Conservation (phyloP, 1,140 invertebrate species). For the Lanistes nyassanus region DNA sequence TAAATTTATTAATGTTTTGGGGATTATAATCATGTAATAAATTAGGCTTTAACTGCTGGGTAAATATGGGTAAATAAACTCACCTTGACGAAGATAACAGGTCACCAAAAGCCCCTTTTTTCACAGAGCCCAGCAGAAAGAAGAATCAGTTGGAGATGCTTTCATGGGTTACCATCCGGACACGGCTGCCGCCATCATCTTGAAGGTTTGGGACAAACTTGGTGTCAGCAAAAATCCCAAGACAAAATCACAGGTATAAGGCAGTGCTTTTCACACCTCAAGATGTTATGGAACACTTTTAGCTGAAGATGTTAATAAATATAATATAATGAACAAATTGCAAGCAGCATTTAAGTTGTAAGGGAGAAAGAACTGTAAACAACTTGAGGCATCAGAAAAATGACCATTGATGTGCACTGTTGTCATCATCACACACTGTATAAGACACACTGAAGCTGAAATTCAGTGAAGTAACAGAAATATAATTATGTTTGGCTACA, state of each 20-base stretch:
- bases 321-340: not conserved
- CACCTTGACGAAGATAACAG: not conserved
- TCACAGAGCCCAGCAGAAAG: not conserved
- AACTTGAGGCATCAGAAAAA: too few species aligned
- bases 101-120: not conserved
- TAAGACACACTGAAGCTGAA: too few species aligned
- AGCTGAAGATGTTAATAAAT: too few species aligned
- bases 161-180: constrained; percentile 61
- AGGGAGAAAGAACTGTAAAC: too few species aligned
- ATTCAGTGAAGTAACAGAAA: too few species aligned
- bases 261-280: too few species aligned
- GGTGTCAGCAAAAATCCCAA: not conserved
- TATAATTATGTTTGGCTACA: too few species aligned
- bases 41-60: not conserved
- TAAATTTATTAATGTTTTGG: not conserved
- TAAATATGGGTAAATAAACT: not conserved
- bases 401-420: too few species aligned
- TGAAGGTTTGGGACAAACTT: constrained; percentile 41
- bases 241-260: not conserved
- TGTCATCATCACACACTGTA: too few species aligned
- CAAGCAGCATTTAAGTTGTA: too few species aligned
- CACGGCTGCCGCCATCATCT: constrained; percentile 53
- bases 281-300: too few species aligned
- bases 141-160: constrained; percentile 29
- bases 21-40: not conserved